A percentile compares a stretch with the other conserved stretches of the same genome.
These are phyloP conservation scores for Taxidea taxus DNA, from an alignment of 2,113 vertebrate species.

Conservation along the genomic window DNA sequence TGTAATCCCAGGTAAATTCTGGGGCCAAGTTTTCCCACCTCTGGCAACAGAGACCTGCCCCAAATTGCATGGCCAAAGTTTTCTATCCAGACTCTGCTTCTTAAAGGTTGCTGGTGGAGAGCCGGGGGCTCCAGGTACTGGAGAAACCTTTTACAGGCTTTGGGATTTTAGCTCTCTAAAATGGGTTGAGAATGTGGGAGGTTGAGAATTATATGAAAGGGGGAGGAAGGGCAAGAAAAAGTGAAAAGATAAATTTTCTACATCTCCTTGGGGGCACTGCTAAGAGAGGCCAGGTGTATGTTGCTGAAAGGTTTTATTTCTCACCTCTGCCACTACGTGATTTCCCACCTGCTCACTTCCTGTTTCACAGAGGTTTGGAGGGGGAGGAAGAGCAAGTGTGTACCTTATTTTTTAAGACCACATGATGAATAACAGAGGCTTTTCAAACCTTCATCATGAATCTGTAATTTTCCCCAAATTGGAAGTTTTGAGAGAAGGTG, in stretches of 20 bases:
- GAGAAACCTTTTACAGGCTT: neutral
- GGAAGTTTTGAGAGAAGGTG: neutral
- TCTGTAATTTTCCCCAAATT: neutral
- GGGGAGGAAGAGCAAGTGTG: neutral
- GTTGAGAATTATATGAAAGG: neutral
- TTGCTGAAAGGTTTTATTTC: neutral
- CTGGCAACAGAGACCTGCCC: neutral
- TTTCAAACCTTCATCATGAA: neutral
- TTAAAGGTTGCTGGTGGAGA: neutral
- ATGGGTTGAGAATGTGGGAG: neutral
- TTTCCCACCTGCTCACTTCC: neutral
- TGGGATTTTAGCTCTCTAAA: neutral
- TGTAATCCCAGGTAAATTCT: neutral
- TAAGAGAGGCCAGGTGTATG: neutral
- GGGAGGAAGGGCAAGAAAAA: too few relatives aligned
- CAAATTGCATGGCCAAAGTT: neutral
- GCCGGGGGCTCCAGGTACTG: fast-evolving
- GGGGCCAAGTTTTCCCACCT: neutral
- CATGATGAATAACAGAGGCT: neutral
- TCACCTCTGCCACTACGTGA: neutral
- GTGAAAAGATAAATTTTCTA: neutral
- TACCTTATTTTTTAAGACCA: neutral
- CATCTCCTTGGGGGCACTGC: neutral
- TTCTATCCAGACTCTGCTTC: neutral
- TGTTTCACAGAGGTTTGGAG: neutral